Evolutionary conservation across 1,140 invertebrate species (phyloP), one percentile per base, ranked within the genome.

Genomic region (Sycophaga agraensis): DNA sequence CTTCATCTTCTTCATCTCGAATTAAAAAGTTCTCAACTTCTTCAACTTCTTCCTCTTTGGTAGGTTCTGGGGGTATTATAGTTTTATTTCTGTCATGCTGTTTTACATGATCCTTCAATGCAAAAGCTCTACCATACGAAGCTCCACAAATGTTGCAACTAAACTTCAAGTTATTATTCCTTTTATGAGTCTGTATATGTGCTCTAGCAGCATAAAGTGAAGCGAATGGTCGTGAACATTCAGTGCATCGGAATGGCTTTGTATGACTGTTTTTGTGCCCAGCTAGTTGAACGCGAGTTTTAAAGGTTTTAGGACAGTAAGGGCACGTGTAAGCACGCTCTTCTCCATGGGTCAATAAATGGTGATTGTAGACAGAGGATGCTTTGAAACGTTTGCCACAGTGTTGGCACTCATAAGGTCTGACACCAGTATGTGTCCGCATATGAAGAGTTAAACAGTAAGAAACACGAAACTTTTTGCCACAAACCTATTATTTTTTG

Each of bases 391-490:
- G 82, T 70, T 91, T 91, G 4, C 84, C 85, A 67, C 89, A 91
- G 14, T 86, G 84, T 19, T 84, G 77, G 66, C 89, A 91, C 6
- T 83, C 83, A 70, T 90, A 91, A 0, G 89, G 89, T 8, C 89
- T 76, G 4, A 87, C 87, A 40, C 88, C 89, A 0, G 89, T 90
- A 70, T 92, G 90, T 1, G 89, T 89, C 31, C 89, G 82, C 84
- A 90, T 86, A 70, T 92, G 91, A 4, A 91, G 78, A 1, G 89
- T 91, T 17, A 93, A 77, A 65, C 90, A 91, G 70, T 91, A 90
- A 51, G 88, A 87, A 6, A 91, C 89, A 6, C 90, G 82, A 73
- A 92, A 93, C 0, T 84, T 84, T 78, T 91, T 91, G 19, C 88
- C 87, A 70, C 91, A 93, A 21, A 90, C 86, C 78, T 81, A 31